Evolutionary conservation across 2,797 vertebrate genomes (phyloP).

Genomic region (Spinibarbus caldwelli): DNA sequence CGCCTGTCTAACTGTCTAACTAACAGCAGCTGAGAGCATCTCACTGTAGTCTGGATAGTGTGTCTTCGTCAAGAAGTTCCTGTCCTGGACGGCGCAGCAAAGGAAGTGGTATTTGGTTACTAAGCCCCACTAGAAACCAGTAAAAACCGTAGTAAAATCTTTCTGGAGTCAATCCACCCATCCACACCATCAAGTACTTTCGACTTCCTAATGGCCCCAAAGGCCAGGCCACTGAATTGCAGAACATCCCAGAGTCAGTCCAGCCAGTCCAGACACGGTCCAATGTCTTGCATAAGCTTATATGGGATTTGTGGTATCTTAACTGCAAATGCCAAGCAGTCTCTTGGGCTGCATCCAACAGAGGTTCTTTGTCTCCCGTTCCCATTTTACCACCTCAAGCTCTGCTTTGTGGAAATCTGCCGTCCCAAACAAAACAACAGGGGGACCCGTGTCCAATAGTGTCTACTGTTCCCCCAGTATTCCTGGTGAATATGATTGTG

Average conservation of each 20-base stretch:
- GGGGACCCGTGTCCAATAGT: slow-evolving; percentile 8
- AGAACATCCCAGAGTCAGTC: slow-evolving; percentile 61
- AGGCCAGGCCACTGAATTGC: slow-evolving; percentile 33
- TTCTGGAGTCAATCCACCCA: slow-evolving; percentile 62
- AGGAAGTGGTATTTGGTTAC: slow-evolving; percentile 62
- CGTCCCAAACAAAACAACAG: slow-evolving; percentile 32
- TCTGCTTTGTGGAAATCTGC: slow-evolving; percentile 23
- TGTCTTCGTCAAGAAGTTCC: no score
- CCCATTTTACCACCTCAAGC: not conserved
- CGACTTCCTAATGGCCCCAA: slow-evolving; percentile 61
- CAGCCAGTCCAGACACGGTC: slow-evolving; percentile 14
- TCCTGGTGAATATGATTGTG: slow-evolving; percentile 66
- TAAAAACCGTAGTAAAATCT: slow-evolving; percentile 63
- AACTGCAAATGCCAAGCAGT: slow-evolving; percentile 36
- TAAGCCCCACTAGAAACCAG: slow-evolving; percentile 63
- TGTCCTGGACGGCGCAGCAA: slow-evolving; percentile 56
- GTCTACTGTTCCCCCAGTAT: slow-evolving; percentile 21
- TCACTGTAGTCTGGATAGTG: slow-evolving; percentile 37
- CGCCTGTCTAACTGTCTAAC: slow-evolving; percentile 21
- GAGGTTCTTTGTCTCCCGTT: slow-evolving; percentile 35
- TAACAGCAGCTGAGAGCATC: slow-evolving; percentile 29
- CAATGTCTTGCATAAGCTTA: slow-evolving; percentile 29
- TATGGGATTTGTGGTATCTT: slow-evolving; percentile 44
- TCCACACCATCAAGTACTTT: slow-evolving; percentile 62
- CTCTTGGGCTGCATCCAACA: slow-evolving; percentile 31